A percentile compares a stretch with the other conserved stretches of the same genome.
Conservation (phyloP, 2,888 invertebrate species). For the Zele albiditarsus region DNA sequence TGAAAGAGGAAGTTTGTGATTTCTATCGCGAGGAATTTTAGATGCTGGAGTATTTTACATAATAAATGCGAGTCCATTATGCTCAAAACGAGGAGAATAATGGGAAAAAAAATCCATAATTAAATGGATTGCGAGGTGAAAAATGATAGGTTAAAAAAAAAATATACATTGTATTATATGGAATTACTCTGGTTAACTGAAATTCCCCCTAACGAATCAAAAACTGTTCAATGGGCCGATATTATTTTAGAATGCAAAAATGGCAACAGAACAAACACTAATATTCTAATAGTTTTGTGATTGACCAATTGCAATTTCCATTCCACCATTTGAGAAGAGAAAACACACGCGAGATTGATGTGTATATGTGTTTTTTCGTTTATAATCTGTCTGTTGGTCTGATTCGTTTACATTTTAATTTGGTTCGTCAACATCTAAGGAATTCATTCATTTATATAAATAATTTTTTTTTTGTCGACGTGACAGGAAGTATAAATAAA, state of each 20-base stretch:
- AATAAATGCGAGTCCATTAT: not conserved
- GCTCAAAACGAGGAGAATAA: not conserved
- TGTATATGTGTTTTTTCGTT: not conserved
- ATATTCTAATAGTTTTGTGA: not conserved
- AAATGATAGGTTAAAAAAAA: not conserved
- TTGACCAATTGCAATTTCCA: not conserved
- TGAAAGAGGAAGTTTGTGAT: not conserved
- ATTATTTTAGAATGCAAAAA: not conserved
- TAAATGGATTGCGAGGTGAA: not conserved
- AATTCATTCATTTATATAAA: not conserved
- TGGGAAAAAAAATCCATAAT: not conserved
- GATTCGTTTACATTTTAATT: conserved; percentile 20
- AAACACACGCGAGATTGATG: not conserved
- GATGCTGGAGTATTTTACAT: not conserved
- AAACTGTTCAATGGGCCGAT: not conserved
- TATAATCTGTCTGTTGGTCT: conserved; percentile 24
- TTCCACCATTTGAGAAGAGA: not conserved
- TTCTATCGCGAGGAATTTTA: not conserved
- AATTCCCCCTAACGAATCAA: not conserved
- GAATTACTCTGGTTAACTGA: not conserved
- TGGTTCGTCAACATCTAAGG: conserved; percentile 7
- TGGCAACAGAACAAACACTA: not conserved
- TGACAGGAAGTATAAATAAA: not conserved
- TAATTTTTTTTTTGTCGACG: conserved; percentile 6
- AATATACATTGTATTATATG: not conserved